Conservation (phyloP, 2,113 vertebrate genomes). For the Saguinus midas region DNA sequence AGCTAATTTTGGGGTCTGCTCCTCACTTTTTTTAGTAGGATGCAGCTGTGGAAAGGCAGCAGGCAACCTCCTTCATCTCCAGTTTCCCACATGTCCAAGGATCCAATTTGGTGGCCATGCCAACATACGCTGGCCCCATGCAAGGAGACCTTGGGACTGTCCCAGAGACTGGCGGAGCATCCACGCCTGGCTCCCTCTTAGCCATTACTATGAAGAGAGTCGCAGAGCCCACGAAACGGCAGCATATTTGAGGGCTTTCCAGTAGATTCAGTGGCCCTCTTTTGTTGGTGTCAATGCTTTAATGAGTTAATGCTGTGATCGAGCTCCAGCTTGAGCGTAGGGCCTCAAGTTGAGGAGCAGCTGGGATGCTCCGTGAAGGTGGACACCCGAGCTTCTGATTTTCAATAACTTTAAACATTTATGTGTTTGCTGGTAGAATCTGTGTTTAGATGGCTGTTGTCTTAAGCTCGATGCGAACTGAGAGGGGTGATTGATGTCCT, state of each 20-base stretch:
- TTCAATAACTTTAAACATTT: neutral
- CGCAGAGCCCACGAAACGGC: constrained; percentile 66
- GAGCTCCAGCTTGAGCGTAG: neutral
- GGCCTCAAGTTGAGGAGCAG: constrained; percentile 17
- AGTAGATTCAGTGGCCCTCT: constrained; percentile 52
- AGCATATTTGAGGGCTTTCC: constrained; percentile 66
- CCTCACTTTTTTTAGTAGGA: neutral
- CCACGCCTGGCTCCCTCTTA: neutral
- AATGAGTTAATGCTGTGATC: constrained; percentile 66
- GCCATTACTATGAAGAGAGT: constrained; percentile 66
- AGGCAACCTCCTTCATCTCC: neutral
- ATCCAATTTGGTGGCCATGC: neutral
- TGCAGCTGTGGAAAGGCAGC: neutral
- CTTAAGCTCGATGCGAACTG: neutral
- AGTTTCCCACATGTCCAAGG: neutral
- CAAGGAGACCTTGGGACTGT: accelerated
- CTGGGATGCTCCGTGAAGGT: neutral
- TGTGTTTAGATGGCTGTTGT: neutral
- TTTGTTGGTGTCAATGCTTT: constrained; percentile 74
- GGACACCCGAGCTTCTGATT: neutral
- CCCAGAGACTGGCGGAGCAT: neutral
- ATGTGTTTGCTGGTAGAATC: neutral
- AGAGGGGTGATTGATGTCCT: neutral
- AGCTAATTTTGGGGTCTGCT: neutral
- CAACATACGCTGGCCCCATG: too few species aligned